Evolutionary conservation across 2,888 invertebrate species (phyloP).

Genomic region (Macropis europaea): DNA sequence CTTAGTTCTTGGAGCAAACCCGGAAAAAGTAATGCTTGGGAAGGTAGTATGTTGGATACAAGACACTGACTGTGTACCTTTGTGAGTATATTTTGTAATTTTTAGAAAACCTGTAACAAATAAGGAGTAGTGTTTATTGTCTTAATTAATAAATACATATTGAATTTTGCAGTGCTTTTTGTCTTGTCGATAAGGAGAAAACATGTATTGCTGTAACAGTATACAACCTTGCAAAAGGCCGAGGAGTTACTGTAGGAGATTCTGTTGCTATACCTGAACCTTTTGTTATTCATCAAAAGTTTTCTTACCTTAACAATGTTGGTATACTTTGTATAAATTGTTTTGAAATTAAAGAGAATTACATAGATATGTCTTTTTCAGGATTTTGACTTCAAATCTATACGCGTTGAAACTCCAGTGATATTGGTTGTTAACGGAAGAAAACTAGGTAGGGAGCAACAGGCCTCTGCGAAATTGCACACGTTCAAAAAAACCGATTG

Average conservation of each 20-base stretch:
- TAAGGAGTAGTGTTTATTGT: constrained; percentile 16
- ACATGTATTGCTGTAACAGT: constrained; percentile 88
- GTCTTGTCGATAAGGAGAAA: constrained; percentile 87
- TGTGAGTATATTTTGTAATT: constrained; percentile 82
- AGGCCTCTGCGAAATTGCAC: constrained; percentile 84
- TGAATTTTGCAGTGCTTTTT: constrained; percentile 86
- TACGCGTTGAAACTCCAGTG: constrained; percentile 90
- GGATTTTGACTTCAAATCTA: constrained; percentile 87
- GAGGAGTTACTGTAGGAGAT: constrained; percentile 92
- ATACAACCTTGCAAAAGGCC: constrained; percentile 91
- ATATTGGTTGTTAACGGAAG: constrained; percentile 89
- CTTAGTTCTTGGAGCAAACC: constrained; percentile 84
- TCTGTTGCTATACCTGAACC: constrained; percentile 91
- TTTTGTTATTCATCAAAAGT: constrained; percentile 82
- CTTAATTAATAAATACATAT: constrained; percentile 10
- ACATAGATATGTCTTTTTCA: constrained; percentile 77
- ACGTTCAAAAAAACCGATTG: constrained; percentile 84
- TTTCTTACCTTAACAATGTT: constrained; percentile 82
- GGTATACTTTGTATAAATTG: constrained; percentile 57
- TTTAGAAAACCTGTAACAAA: constrained; percentile 19
- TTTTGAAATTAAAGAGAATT: not conserved
- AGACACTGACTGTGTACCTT: constrained; percentile 88
- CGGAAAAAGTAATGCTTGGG: constrained; percentile 86
- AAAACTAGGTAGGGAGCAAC: constrained; percentile 85
- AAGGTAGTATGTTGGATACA: constrained; percentile 91